These are phyloP conservation scores for Chionomys nivalis DNA, from an alignment of 2,113 vertebrate genomes.

Conservation along the genomic window DNA sequence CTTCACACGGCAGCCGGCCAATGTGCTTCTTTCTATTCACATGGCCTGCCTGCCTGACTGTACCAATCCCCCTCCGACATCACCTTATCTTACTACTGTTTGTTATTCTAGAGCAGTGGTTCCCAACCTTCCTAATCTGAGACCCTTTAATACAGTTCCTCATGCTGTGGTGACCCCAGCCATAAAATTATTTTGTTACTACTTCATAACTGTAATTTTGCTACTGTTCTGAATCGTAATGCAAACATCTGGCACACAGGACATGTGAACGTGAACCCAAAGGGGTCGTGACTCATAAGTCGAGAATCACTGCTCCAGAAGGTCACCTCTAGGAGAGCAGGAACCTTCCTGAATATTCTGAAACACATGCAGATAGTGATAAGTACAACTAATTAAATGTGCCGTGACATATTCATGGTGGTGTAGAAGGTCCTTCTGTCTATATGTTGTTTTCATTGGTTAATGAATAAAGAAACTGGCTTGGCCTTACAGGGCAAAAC, in stretches of 20 bases:
- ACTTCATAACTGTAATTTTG: background rate
- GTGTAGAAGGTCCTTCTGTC: no score
- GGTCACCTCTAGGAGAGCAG: background rate
- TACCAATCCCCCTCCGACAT: background rate
- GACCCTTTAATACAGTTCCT: background rate
- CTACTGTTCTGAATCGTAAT: background rate
- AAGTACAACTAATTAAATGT: background rate
- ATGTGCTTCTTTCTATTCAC: background rate
- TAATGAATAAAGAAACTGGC: no score
- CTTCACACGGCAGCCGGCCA: rapidly evolving
- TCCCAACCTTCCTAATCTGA: background rate
- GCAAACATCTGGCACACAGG: background rate
- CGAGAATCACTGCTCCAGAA: background rate
- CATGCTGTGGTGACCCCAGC: background rate
- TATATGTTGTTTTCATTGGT: no score
- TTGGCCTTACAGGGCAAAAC: no score
- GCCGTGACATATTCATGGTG: background rate
- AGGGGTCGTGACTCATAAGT: background rate
- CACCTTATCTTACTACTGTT: background rate
- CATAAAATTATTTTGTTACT: background rate
- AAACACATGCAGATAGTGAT: background rate
- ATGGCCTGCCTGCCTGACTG: background rate
- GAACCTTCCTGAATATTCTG: background rate
- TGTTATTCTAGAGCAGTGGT: background rate
- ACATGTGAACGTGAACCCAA: background rate